phyloP scores from a whole-genome alignment of 2,888 invertebrate genomes.

The Ligdia adustata region DNA sequence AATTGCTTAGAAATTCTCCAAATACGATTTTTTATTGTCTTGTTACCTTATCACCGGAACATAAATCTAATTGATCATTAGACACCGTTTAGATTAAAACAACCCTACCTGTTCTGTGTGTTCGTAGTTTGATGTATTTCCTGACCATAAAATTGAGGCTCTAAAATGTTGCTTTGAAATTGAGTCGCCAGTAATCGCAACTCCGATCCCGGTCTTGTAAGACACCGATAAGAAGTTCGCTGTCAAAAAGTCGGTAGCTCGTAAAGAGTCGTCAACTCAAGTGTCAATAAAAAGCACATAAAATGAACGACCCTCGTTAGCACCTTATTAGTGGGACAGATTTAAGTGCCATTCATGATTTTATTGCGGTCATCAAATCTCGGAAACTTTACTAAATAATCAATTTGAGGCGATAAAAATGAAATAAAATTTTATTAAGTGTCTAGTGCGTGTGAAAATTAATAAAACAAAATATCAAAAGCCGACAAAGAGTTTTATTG shows the following conservation, averaged over 20 bases:
- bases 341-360: conserved; percentile 70
- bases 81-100: conserved; percentile 17
- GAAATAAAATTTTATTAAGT: conserved; percentile 42
- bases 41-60: conserved; percentile 16
- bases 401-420: conserved; percentile 54
- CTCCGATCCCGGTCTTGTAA: conserved; percentile 52
- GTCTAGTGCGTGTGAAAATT: conserved; percentile 29
- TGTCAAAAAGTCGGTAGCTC: conserved; percentile 49
- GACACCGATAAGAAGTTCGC: conserved; percentile 67
- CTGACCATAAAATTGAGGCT: conserved; percentile 38
- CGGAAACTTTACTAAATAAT: conserved; percentile 53
- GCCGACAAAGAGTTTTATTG: conserved; percentile 21
- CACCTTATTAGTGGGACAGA: conserved; percentile 76
- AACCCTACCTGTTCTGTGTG: conserved; percentile 25
- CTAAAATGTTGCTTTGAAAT: conserved; percentile 66
- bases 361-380: conserved; percentile 64
- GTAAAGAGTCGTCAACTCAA: conserved; percentile 57
- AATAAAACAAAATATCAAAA: conserved; percentile 24
- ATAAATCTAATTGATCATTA: conserved; percentile 28
- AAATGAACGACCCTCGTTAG: conserved; percentile 78
- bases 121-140: conserved; percentile 27
- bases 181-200: conserved; percentile 27
- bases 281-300: conserved; percentile 79
- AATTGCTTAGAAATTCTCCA: conserved; percentile 8
- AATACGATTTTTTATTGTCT: conserved; percentile 13